A percentile compares a stretch with the other conserved stretches of the same genome.
phyloP scores from a whole-genome alignment of 2,797 vertebrate species.

The Liasis olivaceus region DNA sequence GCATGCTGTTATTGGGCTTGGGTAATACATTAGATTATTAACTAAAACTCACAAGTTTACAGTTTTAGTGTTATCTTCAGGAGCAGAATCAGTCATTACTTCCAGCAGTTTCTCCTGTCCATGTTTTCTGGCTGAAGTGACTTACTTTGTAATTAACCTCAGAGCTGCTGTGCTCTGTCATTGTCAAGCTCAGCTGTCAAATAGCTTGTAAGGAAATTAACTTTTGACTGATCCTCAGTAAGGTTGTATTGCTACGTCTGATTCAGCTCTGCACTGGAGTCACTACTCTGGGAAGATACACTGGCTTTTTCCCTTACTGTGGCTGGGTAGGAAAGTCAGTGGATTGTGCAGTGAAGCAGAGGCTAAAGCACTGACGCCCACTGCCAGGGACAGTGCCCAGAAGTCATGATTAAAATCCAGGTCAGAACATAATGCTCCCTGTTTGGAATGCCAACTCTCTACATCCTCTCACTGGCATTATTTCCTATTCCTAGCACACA shows the following conservation, averaged over 20 bases:
- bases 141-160: slow-evolving; percentile 34
- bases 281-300: not conserved
- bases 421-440: not conserved
- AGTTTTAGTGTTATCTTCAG: not conserved
- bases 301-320: not conserved
- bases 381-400: not conserved
- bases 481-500: not conserved
- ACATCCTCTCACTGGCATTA: not conserved
- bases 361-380: not conserved
- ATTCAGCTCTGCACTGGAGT: fast-evolving
- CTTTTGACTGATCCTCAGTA: slow-evolving; percentile 51
- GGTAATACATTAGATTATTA: not conserved
- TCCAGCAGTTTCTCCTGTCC: fast-evolving
- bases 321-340: not conserved
- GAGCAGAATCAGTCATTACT: not conserved
- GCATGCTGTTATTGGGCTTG: not conserved
- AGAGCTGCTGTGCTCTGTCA: not conserved
- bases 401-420: not conserved
- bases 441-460: not conserved
- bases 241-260: slow-evolving; percentile 34
- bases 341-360: not conserved
- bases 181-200: slow-evolving; percentile 26
- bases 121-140: not conserved
- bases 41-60: not conserved
- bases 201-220: slow-evolving; percentile 63